These are phyloP conservation scores for Tetropium fuscum DNA, from an alignment of 2,888 invertebrate species.

Conservation along the genomic window DNA sequence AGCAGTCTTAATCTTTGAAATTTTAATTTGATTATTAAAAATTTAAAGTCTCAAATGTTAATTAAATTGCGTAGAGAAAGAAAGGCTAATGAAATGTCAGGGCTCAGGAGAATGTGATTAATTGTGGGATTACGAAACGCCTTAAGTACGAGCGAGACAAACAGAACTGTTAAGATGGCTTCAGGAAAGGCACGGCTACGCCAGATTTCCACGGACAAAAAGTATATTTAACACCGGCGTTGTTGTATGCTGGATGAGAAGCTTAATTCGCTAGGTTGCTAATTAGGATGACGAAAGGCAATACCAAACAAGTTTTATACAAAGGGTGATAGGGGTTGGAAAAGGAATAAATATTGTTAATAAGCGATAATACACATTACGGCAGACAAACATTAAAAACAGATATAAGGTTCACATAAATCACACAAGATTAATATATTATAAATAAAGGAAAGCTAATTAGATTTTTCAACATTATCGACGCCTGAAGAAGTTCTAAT, in stretches of 20 bases:
- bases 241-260: constrained; percentile 3
- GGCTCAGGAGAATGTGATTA: constrained; percentile 65
- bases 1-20: constrained; percentile 56
- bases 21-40: constrained; percentile 66
- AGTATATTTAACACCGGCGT: constrained; percentile 9
- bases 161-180: constrained; percentile 20
- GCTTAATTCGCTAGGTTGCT: constrained; percentile 19
- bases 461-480: neutral
- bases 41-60: constrained; percentile 66
- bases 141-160: constrained; percentile 27
- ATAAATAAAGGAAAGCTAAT: neutral
- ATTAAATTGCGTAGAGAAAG: constrained; percentile 66
- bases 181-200: constrained; percentile 9
- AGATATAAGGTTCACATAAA: too few species aligned
- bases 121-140: constrained; percentile 60
- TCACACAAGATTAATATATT: too few species aligned
- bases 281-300: constrained; percentile 12
- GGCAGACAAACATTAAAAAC: too few species aligned
- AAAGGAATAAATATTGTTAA: too few species aligned
- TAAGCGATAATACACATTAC: too few species aligned
- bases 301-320: neutral
- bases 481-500: neutral
- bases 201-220: constrained; percentile 24
- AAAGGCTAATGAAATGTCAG: constrained; percentile 67
- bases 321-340: too few species aligned